Conservation (phyloP, 2,113 vertebrate genomes). For the Nibea albiflora region DNA sequence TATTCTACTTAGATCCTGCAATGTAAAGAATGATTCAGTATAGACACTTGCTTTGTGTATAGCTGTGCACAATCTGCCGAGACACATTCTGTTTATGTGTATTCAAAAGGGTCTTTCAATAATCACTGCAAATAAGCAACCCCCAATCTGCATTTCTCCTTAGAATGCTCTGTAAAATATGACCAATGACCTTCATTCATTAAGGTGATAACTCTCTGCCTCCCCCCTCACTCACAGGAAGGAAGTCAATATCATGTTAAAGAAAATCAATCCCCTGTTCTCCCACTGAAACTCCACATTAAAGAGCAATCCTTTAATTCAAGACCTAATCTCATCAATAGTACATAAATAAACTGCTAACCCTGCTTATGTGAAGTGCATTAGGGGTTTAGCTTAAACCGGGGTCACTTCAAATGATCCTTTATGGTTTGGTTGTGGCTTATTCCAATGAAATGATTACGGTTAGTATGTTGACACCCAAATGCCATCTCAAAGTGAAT, state of each 20-base stretch:
- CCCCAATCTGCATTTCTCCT: conserved; percentile 51
- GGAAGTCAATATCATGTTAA: conserved; percentile 79
- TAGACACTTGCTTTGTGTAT: not conserved
- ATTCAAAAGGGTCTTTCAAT: conserved; percentile 25
- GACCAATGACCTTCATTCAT: conserved; percentile 74
- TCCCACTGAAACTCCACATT: conserved; percentile 65
- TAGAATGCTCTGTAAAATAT: conserved; percentile 48
- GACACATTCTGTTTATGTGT: conserved; percentile 13
- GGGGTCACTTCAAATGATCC: not conserved
- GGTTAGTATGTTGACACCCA: not conserved
- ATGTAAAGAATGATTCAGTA: not conserved
- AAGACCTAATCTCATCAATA: conserved; percentile 54
- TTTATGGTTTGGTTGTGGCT: not conserved
- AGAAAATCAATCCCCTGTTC: conserved; percentile 81
- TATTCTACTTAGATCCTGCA: not conserved
- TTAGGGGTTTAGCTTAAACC: not conserved
- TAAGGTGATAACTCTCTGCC: conserved; percentile 67
- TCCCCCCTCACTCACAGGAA: conserved; percentile 65
- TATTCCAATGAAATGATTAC: not conserved
- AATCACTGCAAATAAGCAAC: conserved; percentile 39
- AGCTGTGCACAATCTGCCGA: conserved; percentile 17
- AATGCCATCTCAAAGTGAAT: not conserved
- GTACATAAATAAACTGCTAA: conserved; percentile 39
- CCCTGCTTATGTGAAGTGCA: not conserved
- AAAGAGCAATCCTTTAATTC: conserved; percentile 65